Percentiles rank a stretch among this genome's conserved stretches.
Conservation (phyloP, 2,113 vertebrate genomes). For the Aldabrachelys gigantea region DNA sequence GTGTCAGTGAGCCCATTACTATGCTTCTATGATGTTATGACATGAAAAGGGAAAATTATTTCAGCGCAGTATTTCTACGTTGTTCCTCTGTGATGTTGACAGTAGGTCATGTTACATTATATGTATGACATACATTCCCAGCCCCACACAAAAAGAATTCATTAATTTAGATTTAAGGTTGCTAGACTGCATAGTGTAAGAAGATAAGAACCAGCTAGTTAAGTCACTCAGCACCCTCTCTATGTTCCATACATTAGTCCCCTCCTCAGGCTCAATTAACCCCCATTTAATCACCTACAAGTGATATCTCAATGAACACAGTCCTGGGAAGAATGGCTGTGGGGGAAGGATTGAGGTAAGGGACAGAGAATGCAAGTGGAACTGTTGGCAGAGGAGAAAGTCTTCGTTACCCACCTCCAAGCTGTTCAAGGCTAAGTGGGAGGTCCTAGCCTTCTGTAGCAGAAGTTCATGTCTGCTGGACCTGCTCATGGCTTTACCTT, state of each 20-base stretch:
- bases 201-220: neutral
- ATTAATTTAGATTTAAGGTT: slow-evolving; percentile 45
- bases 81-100: slow-evolving; percentile 20
- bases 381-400: neutral
- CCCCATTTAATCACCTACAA: neutral
- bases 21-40: neutral
- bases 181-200: neutral
- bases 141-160: slow-evolving; percentile 25
- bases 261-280: neutral
- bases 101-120: slow-evolving; percentile 22
- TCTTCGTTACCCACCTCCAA: neutral
- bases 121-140: neutral
- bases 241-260: neutral
- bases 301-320: neutral
- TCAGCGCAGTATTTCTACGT: neutral
- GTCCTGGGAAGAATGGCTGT: neutral
- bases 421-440: neutral
- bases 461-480: neutral
- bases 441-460: neutral
- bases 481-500: neutral
- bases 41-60: neutral
- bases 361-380: neutral
- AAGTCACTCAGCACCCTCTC: neutral
- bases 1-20: neutral
- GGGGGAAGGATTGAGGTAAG: neutral